These are phyloP conservation scores for Agapornis canus DNA, from an alignment of 2,797 vertebrate species.

Conservation along the genomic window DNA sequence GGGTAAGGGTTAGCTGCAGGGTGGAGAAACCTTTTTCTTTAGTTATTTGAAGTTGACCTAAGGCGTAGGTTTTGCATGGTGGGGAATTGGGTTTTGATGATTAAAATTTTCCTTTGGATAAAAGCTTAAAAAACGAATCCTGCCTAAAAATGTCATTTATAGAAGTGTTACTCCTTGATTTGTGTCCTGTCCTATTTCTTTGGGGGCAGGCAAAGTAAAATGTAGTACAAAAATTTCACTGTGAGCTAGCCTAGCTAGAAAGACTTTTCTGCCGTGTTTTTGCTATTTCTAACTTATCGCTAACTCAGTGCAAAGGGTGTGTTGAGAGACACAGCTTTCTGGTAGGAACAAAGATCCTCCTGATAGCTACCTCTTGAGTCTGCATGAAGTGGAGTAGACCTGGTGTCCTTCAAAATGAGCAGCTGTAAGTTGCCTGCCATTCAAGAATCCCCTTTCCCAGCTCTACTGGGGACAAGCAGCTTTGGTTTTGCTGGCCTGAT, in stretches of 20 bases:
- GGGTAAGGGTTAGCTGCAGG: background rate
- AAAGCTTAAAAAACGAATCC: background rate
- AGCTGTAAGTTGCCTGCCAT: background rate
- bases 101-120: background rate
- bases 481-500: background rate
- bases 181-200: background rate
- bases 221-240: background rate
- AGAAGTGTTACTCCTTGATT: background rate
- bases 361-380: background rate
- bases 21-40: background rate
- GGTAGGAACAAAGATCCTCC: background rate
- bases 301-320: background rate
- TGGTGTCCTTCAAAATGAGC: background rate
- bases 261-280: background rate
- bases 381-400: background rate
- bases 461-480: background rate
- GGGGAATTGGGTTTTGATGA: background rate
- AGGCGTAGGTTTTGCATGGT: background rate
- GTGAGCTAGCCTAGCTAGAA: background rate
- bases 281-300: background rate
- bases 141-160: background rate
- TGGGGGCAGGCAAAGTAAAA: background rate
- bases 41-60: background rate
- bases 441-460: background rate
- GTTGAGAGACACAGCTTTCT: background rate